Base-by-base conservation (phyloP, 2,888 invertebrate genomes). In the Ornithoptera priamus region DNA sequence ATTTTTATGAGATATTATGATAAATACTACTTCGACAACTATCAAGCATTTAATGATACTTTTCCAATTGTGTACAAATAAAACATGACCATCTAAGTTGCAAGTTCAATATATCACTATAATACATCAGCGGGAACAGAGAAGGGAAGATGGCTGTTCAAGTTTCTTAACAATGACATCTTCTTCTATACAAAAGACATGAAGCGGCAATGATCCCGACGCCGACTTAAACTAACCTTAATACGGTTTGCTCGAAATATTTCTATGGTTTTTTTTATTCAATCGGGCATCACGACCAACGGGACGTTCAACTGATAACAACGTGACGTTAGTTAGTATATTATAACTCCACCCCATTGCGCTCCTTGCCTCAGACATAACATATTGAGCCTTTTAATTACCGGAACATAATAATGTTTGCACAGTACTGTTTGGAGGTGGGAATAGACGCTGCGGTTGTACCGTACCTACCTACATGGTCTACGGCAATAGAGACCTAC, bases 231-330 rank as follows among this genome's bases (percentile, higher is more conserved):
- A 18, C 60, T 36, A 17, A 17, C 60, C 24, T 60, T 36, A 60
- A 60, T 60, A 60, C 60, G 18, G 18, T 60, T 60, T 36, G 15
- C 60, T 18, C 60, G 60, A 12, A 60, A 60, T 60, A 36, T 60
- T 36, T 6, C 22, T 17, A 5, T 18, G 24, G 5, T 22, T 22
- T 58, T 7, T 30, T 30, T 30, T 30, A 30, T 30, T 30, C 2
- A 30, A 30, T 30, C 5, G 30, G 30, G 30, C 30, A 5, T 30
- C 30, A 5, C 3, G 30, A 30, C 30, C 3, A 30, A 30, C 30
- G 30, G 30, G 30, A 30, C 30, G 30, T 4, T 3, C 5, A 30
- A 30, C 30, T 30, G 30, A 30, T 30, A 30, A 30, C 5, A 30
- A 30, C 30, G 5, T 30, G 30, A 5, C 5, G 30, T 4, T 30